These are phyloP conservation scores for Leucophenga montana DNA, from an alignment of 2,888 invertebrate species.

Conservation along the genomic window DNA sequence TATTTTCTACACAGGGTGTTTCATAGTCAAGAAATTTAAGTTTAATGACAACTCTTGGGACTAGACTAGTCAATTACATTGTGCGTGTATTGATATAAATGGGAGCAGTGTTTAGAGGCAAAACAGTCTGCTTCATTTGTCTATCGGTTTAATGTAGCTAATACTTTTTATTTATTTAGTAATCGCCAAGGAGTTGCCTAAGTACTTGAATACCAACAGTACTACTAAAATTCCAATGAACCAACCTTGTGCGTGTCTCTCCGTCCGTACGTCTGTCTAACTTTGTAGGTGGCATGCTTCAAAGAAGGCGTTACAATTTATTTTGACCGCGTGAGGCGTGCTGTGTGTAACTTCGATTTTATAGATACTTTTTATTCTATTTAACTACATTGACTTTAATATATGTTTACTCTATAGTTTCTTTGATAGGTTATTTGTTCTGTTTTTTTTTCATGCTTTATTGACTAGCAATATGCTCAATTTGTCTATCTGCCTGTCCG, in stretches of 20 bases:
- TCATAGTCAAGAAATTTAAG: no score
- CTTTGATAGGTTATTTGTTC: neutral
- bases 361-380: neutral
- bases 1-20: no score
- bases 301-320: neutral
- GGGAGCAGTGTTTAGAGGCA: no score
- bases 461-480: slow-evolving; percentile 6
- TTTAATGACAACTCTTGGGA: no score
- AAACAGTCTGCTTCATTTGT: neutral
- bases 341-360: neutral
- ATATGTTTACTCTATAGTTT: slow-evolving; percentile 1
- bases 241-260: slow-evolving; percentile 1
- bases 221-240: slow-evolving; percentile 17
- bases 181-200: slow-evolving; percentile 22
- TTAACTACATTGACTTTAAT: slow-evolving; percentile 1
- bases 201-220: slow-evolving; percentile 19
- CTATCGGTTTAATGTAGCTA: neutral
- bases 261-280: neutral
- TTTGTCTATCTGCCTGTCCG: neutral
- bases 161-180: slow-evolving; percentile 5
- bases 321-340: neutral
- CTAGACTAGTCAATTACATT: no score
- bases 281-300: slow-evolving; percentile 9
- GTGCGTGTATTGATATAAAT: no score
- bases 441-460: neutral